These are phyloP conservation scores for Talpa occidentalis DNA, from an alignment of 2,113 vertebrate genomes.

Conservation along the genomic window DNA sequence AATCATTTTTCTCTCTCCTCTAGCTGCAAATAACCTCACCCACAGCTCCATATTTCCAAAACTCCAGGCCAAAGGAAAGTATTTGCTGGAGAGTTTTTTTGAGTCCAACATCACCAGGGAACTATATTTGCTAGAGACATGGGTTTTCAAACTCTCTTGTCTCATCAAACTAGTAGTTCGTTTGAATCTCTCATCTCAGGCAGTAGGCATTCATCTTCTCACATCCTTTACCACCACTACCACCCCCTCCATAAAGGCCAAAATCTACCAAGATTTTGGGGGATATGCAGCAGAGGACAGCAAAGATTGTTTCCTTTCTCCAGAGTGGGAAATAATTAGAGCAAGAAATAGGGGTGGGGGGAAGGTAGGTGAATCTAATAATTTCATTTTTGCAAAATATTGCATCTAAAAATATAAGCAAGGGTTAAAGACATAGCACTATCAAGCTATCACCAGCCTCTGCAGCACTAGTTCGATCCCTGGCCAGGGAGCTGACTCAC, in stretches of 20 bases:
- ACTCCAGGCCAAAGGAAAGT: conserved; percentile 6
- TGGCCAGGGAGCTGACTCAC: too few relatives aligned
- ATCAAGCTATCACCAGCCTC: too few relatives aligned
- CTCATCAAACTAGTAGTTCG: not conserved
- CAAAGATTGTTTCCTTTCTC: not conserved
- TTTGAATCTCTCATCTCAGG: not conserved
- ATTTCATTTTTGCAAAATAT: not conserved
- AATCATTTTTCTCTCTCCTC: conserved; percentile 72
- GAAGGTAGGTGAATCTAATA: not conserved
- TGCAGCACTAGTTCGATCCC: too few relatives aligned
- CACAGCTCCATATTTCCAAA: conserved; percentile 40
- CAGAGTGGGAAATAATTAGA: not conserved
- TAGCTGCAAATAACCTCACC: conserved; percentile 74
- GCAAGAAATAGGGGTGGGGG: not conserved
- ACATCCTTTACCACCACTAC: not conserved
- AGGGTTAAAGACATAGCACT: too few relatives aligned
- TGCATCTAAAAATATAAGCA: not conserved
- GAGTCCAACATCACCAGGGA: not conserved
- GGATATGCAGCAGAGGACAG: not conserved
- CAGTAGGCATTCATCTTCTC: not conserved
- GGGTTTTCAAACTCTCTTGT: not conserved
- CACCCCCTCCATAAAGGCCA: not conserved
- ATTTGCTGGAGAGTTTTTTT: conserved; percentile 44
- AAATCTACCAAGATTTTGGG: not conserved
- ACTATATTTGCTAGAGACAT: not conserved